Evolutionary conservation across 1,140 invertebrate species (phyloP), one percentile per base, ranked within the genome.

Genomic region (Penaeus chinensis): DNA sequence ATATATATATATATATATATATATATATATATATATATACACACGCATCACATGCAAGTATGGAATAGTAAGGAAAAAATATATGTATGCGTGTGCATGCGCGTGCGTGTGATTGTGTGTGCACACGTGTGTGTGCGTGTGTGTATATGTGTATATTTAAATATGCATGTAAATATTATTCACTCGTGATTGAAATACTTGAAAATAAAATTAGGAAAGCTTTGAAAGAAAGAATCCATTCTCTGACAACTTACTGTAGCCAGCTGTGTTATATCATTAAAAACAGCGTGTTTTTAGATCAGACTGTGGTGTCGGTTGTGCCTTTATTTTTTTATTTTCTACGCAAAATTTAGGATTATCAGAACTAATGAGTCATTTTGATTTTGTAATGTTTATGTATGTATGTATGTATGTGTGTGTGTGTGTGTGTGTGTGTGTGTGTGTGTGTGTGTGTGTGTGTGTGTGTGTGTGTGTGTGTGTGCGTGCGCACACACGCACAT

Each of bases 371-470:
- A 0, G 2, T 54, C 0, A 54, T 54, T 11, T 54, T 54, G 11
- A 54, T 54, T 47, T 47, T 47, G 47, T 47, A 47, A 7, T 13
- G 47, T 47, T 10, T 32, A 32, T 2, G 27, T 79, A n/a, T 79
- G 77, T 79, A 32, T 79, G 77, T 79, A 32, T 79, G 77, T 79
- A 32, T 42, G 77, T 79, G 32, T 79, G 32, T 42, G 32, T 79
- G 32, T 79, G 32, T 42, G 32, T 79, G 32, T 79, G 77, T 42
- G 42, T 79, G 42, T 79, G 42, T 7, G 42, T 42, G 42, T 79
- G 42, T 7, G 42, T 79, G 42, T 27, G 22, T 37, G 22, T n/a
- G 19, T 63, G 20, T 24, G 27, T 54, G 32, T 32, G 32, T 32
- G 2, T 42, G 42, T 79, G 42, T 7, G 42, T 79, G 42, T 27